Percentiles rank a stretch among this genome's conserved stretches.
phyloP scores from a whole-genome alignment of 1,140 invertebrate genomes.

The Eueides isabella region DNA sequence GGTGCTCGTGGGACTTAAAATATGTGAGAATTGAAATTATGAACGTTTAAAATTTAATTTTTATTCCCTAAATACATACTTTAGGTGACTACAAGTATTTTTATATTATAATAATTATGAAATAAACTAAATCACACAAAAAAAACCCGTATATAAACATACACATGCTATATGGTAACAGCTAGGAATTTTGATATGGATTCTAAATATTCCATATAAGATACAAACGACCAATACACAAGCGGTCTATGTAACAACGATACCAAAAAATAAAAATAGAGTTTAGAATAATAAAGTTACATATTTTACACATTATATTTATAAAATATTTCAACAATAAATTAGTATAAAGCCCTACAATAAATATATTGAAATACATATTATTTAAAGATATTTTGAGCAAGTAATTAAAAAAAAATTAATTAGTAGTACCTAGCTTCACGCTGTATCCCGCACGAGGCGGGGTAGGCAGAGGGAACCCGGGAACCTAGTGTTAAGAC shows the following conservation, averaged over 20 bases:
- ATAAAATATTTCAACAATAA: not conserved
- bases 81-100: not conserved
- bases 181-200: not conserved
- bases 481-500: too few relatives aligned
- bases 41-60: not conserved
- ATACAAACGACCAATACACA: not conserved
- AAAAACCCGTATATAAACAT: constrained; percentile 17
- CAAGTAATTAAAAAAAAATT: too few relatives aligned
- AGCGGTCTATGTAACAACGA: constrained; percentile 11
- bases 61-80: not conserved
- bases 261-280: not conserved
- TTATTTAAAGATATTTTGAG: too few relatives aligned
- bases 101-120: constrained; percentile 16
- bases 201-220: not conserved
- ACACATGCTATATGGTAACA: constrained; percentile 15
- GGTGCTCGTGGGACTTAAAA: constrained; percentile 58
- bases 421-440: too few relatives aligned
- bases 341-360: not conserved
- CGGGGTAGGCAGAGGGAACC: too few relatives aligned
- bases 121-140: constrained; percentile 12
- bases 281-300: constrained; percentile 26
- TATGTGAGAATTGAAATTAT: constrained; percentile 23
- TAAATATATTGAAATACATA: not conserved
- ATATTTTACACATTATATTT: not conserved
- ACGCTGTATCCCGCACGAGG: too few relatives aligned